These are phyloP conservation scores for Diarsia rubi DNA, from an alignment of 2,888 invertebrate genomes.

Conservation along the genomic window DNA sequence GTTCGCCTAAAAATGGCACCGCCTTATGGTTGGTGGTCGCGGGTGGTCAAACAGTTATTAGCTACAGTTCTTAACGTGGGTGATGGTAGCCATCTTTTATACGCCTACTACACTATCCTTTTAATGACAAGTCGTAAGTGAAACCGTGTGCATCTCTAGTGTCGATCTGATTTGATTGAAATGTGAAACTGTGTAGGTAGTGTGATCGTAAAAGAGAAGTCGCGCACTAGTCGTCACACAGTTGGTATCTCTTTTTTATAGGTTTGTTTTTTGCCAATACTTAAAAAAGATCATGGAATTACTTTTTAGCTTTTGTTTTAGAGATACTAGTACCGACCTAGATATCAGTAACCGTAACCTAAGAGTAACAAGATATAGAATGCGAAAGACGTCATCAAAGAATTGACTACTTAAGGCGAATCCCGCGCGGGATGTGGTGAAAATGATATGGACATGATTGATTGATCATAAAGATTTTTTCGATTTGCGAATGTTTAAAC, in stretches of 20 bases:
- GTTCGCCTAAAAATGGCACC: background rate
- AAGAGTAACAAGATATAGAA: background rate
- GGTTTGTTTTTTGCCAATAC: background rate
- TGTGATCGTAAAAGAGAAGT: slow-evolving; percentile 35
- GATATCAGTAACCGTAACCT: background rate
- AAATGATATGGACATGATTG: too few relatives aligned
- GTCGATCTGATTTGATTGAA: slow-evolving; percentile 32
- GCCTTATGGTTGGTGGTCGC: slow-evolving; percentile 2
- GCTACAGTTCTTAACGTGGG: slow-evolving; percentile 62
- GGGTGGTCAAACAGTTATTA: slow-evolving; percentile 55
- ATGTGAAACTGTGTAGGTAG: slow-evolving; percentile 18
- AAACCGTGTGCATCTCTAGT: slow-evolving; percentile 43
- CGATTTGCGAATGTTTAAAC: background rate
- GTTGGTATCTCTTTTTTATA: background rate
- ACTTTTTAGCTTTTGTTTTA: background rate
- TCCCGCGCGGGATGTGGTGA: background rate
- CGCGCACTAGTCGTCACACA: slow-evolving; percentile 1
- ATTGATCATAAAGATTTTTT: background rate
- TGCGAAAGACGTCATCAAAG: background rate
- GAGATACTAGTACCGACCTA: background rate
- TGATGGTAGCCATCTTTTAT: slow-evolving; percentile 41
- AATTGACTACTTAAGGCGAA: background rate
- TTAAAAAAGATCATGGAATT: background rate
- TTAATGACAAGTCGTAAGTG: slow-evolving; percentile 54
- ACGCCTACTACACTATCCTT: slow-evolving; percentile 51